Percentiles rank a stretch among this genome's conserved stretches.
These are phyloP conservation scores for Furcifer pardalis DNA, from an alignment of 2,797 vertebrate genomes.

Conservation along the genomic window DNA sequence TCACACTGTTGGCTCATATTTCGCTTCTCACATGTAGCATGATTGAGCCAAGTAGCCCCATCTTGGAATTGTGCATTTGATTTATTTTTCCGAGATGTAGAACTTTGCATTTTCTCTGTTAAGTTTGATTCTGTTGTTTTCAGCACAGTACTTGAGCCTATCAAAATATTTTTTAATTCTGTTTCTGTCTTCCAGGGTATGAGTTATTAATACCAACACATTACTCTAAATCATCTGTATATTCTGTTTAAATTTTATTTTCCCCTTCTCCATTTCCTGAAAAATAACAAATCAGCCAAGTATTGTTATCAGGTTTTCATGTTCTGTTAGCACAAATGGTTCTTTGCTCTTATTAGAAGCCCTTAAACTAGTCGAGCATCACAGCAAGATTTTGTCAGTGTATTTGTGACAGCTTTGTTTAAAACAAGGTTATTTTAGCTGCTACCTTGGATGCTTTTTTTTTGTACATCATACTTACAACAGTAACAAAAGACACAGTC, in stretches of 20 bases:
- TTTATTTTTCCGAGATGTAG: no score
- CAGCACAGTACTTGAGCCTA: no score
- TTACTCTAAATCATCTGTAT: neutral
- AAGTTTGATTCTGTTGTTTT: no score
- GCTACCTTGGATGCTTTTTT: constrained; percentile 35
- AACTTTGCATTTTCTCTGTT: no score
- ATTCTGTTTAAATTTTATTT: constrained; percentile 28
- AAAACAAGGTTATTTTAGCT: constrained; percentile 43
- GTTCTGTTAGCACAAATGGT: constrained; percentile 38
- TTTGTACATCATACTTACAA: neutral
- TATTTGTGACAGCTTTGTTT: constrained; percentile 29
- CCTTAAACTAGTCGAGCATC: constrained; percentile 43
- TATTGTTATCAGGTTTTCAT: constrained; percentile 52
- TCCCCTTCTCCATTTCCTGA: neutral
- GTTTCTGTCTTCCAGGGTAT: no score
- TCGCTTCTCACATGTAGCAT: no score
- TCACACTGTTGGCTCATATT: no score
- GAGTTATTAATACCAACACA: neutral
- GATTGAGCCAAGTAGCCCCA: no score
- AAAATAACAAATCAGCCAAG: neutral
- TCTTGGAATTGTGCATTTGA: no score
- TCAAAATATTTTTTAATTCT: no score
- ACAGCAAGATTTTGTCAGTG: constrained; percentile 47
- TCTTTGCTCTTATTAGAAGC: constrained; percentile 29
- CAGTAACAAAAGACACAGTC: neutral